Conservation (phyloP, 2,888 invertebrate genomes). For the Drosophila heteroneura region DNA sequence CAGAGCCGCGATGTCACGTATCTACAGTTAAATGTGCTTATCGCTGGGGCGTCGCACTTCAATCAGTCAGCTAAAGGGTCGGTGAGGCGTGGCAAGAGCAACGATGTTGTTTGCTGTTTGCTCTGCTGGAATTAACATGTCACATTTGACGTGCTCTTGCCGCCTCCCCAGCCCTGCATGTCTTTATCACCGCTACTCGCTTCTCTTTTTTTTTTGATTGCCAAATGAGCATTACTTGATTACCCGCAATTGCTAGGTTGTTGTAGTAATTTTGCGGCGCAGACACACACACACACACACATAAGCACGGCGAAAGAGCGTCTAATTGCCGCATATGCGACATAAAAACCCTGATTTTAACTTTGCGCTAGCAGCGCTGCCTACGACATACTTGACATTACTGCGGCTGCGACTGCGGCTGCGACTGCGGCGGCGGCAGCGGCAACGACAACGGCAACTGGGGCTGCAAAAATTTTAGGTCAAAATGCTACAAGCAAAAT, state of each 20-base stretch:
- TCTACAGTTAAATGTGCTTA: constrained; percentile 72
- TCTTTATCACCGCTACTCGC: constrained; percentile 54
- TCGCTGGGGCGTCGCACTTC: constrained; percentile 74
- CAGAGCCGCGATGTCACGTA: constrained; percentile 52
- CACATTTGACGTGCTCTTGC: constrained; percentile 67
- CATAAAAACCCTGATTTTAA: constrained; percentile 62
- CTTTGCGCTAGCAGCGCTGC: constrained; percentile 45
- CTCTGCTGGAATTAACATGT: constrained; percentile 78
- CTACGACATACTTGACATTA: constrained; percentile 74
- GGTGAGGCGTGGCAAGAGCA: constrained; percentile 19
- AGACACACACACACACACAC: constrained; percentile 23
- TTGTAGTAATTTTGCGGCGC: constrained; percentile 51
- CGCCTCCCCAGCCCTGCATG: constrained; percentile 21
- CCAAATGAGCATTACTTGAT: constrained; percentile 82
- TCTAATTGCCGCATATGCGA: constrained; percentile 73
- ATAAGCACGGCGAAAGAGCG: constrained; percentile 23
- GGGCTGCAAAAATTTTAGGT: constrained; percentile 68
- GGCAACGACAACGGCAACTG: constrained; percentile 5
- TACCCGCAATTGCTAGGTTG: constrained; percentile 75
- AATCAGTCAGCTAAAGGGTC: constrained; percentile 55
- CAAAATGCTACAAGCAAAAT: constrained; percentile 68
- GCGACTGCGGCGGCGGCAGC: constrained; percentile 3
- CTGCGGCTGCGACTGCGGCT: constrained; percentile 40
- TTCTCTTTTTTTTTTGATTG: constrained; percentile 53
- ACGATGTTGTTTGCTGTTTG: constrained; percentile 53